A percentile compares a stretch with the other conserved stretches of the same genome.
Conservation (phyloP, 2,113 vertebrate species). For the Pelodiscus sinensis region DNA sequence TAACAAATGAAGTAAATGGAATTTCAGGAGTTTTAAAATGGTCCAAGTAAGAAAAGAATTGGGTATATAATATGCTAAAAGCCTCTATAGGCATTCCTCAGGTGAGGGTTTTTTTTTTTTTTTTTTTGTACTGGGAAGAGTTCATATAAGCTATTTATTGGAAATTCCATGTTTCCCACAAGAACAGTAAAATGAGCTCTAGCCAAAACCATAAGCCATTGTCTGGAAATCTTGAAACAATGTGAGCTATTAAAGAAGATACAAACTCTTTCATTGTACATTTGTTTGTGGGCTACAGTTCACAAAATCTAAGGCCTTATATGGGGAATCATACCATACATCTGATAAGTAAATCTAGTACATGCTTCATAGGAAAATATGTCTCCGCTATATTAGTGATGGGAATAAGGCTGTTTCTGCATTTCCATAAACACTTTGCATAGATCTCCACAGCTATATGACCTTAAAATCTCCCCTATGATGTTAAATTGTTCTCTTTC, state of each 20-base stretch:
- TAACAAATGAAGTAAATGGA: constrained; percentile 23
- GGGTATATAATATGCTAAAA: neutral
- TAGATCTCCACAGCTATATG: constrained; percentile 44
- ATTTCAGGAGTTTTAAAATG: constrained; percentile 27
- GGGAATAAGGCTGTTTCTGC: neutral
- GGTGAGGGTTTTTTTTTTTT: neutral
- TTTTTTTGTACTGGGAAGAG: constrained; percentile 3
- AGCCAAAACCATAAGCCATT: neutral
- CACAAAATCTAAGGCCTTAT: neutral
- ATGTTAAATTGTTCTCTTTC: constrained; percentile 33
- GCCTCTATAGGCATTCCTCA: neutral
- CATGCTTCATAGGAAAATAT: constrained; percentile 27
- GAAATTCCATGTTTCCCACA: neutral
- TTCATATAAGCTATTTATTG: constrained; percentile 9
- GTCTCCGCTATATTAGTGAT: neutral
- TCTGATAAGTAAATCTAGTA: neutral
- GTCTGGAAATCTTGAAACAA: constrained; percentile 26
- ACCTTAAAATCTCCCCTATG: constrained; percentile 51
- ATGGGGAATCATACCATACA: neutral
- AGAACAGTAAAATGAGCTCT: constrained; percentile 15
- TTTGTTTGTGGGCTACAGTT: neutral
- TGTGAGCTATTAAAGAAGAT: constrained; percentile 27
- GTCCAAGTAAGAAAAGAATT: neutral
- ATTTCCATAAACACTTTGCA: constrained; percentile 55
- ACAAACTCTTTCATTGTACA: constrained; percentile 26